Evolutionary conservation across 2,888 invertebrate species (phyloP).

Genomic region (Timandra comae): DNA sequence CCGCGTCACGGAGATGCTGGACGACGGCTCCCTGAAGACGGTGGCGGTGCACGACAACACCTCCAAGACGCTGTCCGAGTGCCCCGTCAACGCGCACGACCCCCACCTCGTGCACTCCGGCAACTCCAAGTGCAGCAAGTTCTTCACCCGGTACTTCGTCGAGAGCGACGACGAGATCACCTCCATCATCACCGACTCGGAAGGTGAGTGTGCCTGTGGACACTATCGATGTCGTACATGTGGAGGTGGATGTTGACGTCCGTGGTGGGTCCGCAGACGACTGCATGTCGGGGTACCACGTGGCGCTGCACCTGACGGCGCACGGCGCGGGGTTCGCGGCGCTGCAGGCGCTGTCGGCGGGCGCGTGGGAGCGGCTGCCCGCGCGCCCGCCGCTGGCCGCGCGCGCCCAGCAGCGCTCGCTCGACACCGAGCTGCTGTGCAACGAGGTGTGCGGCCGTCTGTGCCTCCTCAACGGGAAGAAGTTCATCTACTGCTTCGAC

Average conservation of each 20-base stretch:
- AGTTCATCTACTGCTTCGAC: constrained; percentile 73
- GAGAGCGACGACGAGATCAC: constrained; percentile 84
- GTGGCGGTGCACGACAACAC: constrained; percentile 70
- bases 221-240: too few species aligned
- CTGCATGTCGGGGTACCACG: constrained; percentile 82
- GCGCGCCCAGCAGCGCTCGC: constrained; percentile 59
- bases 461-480: constrained; percentile 56
- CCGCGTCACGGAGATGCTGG: constrained; percentile 68
- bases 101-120: constrained; percentile 70
- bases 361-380: constrained; percentile 52
- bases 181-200: constrained; percentile 83
- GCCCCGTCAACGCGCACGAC: constrained; percentile 61
- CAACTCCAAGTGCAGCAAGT: constrained; percentile 79
- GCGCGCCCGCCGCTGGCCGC: constrained; percentile 38
- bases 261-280: constrained; percentile 71
- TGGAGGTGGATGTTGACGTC: too few species aligned
- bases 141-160: constrained; percentile 81
- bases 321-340: constrained; percentile 82
- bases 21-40: constrained; percentile 70
- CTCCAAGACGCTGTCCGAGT: constrained; percentile 68
- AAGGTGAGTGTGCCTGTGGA: too few species aligned
- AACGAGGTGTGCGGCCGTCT: constrained; percentile 70
- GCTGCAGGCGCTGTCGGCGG: constrained; percentile 79
- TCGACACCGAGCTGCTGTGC: constrained; percentile 68
- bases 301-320: constrained; percentile 83